These are phyloP conservation scores for Cryptoprocta ferox DNA, from an alignment of 2,797 vertebrate species.

Conservation along the genomic window DNA sequence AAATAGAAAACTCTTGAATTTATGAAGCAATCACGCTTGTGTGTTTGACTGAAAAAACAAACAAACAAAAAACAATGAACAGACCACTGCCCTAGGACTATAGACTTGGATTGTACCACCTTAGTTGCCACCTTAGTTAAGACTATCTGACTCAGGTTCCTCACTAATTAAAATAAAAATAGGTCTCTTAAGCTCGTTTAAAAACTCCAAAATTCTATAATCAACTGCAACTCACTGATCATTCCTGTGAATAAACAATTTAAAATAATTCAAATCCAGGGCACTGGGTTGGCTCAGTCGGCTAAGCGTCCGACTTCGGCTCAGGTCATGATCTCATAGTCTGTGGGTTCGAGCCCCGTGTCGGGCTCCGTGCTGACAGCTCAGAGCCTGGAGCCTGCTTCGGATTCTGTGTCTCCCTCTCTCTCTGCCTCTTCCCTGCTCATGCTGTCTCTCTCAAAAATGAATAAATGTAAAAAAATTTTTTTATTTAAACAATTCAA, in stretches of 20 bases:
- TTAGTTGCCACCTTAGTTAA: not conserved
- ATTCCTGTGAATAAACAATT: slow-evolving; percentile 51
- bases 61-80: not conserved
- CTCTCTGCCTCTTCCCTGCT: no score
- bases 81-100: not conserved
- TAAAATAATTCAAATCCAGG: slow-evolving; percentile 2
- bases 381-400: no score
- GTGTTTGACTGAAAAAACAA: not conserved
- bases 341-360: no score
- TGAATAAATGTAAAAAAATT: no score
- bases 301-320: no score
- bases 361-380: no score
- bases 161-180: slow-evolving; percentile 19
- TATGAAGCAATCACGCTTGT: not conserved
- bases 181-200: not conserved
- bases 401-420: no score
- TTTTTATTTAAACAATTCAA: not conserved
- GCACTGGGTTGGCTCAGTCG: no score
- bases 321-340: no score
- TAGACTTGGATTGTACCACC: not conserved
- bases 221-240: not conserved
- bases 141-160: not conserved
- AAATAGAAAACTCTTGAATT: not conserved
- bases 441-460: no score
- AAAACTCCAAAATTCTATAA: not conserved